Conservation (phyloP, 2,797 vertebrate genomes). For the Chaunax sp. region DNA sequence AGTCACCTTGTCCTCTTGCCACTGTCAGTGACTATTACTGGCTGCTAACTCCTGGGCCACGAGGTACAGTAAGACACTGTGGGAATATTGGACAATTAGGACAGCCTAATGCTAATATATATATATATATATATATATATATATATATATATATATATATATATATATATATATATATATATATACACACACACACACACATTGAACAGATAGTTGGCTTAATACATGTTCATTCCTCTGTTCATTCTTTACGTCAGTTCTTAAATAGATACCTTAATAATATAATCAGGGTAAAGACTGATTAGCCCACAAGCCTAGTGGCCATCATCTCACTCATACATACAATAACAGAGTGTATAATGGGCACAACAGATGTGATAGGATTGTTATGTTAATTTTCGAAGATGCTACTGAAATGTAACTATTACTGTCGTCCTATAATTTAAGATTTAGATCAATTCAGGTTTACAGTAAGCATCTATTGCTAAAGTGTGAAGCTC, state of each 20-base stretch:
- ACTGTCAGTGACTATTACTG: constrained; percentile 75
- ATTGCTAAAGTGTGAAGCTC: background rate
- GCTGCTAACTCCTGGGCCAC: constrained; percentile 42
- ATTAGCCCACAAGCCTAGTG: constrained; percentile 61
- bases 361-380: background rate
- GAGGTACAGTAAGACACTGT: constrained; percentile 52
- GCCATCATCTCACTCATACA: constrained; percentile 34
- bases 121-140: background rate
- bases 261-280: constrained; percentile 47
- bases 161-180: too few relatives aligned
- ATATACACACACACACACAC: too few relatives aligned
- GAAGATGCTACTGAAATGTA: background rate
- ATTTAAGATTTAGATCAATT: background rate
- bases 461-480: background rate
- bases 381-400: background rate
- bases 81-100: constrained; percentile 46
- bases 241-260: constrained; percentile 51
- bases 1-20: constrained; percentile 39
- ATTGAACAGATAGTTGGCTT: too few relatives aligned
- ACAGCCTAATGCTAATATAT: constrained; percentile 28
- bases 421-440: background rate
- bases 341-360: constrained; percentile 15
- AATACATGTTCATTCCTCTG: constrained; percentile 60
- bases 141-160: too few relatives aligned
- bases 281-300: constrained; percentile 76